Evolutionary conservation across 2,797 vertebrate species (phyloP).

Genomic region (Lerista edwardsae): DNA sequence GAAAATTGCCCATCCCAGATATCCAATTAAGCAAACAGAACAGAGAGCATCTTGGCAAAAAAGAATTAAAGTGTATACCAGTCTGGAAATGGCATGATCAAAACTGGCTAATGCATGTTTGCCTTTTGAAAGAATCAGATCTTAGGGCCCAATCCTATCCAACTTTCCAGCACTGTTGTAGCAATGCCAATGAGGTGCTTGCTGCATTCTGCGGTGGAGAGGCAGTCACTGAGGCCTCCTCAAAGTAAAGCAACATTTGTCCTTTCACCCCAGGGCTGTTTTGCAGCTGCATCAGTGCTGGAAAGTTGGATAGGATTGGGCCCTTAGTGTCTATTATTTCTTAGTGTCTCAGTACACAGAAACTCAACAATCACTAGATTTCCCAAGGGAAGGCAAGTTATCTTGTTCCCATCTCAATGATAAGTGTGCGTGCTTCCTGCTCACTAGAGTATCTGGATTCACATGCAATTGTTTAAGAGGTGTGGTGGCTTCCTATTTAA

Average conservation of each 20-base stretch:
- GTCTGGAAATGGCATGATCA: not conserved
- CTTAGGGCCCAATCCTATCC: too few relatives aligned
- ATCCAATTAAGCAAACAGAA: not conserved
- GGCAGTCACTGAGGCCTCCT: too few relatives aligned
- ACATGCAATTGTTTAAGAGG: not conserved
- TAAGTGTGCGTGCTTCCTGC: not conserved
- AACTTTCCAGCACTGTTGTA: too few relatives aligned
- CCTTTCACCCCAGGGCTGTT: too few relatives aligned
- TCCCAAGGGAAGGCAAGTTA: not conserved
- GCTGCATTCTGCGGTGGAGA: too few relatives aligned
- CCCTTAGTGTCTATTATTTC: not conserved
- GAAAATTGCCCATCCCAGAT: not conserved
- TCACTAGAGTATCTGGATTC: not conserved
- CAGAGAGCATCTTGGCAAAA: not conserved
- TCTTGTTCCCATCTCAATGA: not conserved
- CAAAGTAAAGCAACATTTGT: too few relatives aligned
- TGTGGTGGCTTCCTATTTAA: slow-evolving; percentile 17
- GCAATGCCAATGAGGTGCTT: too few relatives aligned
- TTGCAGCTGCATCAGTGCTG: too few relatives aligned
- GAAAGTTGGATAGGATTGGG: too few relatives aligned
- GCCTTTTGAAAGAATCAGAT: not conserved
- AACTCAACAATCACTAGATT: not conserved
- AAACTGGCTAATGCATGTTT: not conserved
- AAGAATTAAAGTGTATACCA: not conserved
- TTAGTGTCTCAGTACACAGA: not conserved